Evolutionary conservation across 92 coral and sea anemone genomes (phyloP), one percentile per base, ranked within the genome.

Genomic region (Heteractis magnifica): DNA sequence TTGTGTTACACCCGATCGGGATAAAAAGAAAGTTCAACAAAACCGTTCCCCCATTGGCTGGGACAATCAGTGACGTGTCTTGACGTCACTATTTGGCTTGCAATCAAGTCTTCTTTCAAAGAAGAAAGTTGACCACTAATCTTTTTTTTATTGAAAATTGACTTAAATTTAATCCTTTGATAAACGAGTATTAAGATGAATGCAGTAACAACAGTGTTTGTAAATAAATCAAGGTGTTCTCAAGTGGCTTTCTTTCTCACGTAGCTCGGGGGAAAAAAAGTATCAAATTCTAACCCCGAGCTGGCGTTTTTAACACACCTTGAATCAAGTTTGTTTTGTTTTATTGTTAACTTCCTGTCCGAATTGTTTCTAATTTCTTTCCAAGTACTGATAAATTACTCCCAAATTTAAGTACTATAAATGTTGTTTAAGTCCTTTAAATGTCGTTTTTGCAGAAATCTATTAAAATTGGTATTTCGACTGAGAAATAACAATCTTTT

Each of bases 151-250:
- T 68, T 68, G 8, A 68, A 68, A 68, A 68, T 26, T 26, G 73
- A 41, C 20, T 68, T 68, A 23, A 68, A 20, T 68, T 20, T 68
- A 68, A 68, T 68, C 49, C 49, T 23, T 68, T 68, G 73, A 68
- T 68, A 26, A 68, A 68, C 23, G 73, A 68, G 73, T 68, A 68
- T 68, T 68, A 68, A 68, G 73, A 68, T 7, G 18, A 41, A 68
- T 68, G 20, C 23, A 5, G 73, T 68, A 68, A 26, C 13, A 20
- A 20, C 23, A 12, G 73, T 23, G 49, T 68, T 68, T 23, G 73
- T 68, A 68, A 68, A 68, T 23, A 68, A 68, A 68, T 26, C 73
- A 68, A 68, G 73, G 12, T 68, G 73, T 15, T 68, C 23, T 26
- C 10, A 26, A 68, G 73, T 23, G 49, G 21, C 70, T 6, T 8